phyloP scores from a whole-genome alignment of 92 coral and sea anemone genomes.

The Porites lobata region DNA sequence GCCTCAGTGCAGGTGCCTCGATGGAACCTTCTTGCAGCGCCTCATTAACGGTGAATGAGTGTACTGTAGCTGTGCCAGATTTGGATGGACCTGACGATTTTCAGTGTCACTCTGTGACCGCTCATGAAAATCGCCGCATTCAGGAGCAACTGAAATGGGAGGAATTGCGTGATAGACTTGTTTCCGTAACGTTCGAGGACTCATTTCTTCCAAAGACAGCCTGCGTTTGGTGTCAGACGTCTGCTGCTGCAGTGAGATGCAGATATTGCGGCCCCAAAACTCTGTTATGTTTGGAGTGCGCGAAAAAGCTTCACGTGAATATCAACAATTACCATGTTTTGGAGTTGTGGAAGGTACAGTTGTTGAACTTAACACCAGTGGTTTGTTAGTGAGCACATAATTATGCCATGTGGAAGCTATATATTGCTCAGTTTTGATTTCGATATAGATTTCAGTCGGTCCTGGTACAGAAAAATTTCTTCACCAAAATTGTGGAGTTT shows the following conservation, averaged over 20 bases:
- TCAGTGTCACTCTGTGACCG: neutral
- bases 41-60: too few relatives aligned
- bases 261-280: neutral
- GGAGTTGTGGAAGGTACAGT: constrained; percentile 11
- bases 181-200: neutral
- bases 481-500: too few relatives aligned
- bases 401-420: too few relatives aligned
- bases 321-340: neutral
- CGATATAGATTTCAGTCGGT: too few relatives aligned
- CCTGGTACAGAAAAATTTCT: too few relatives aligned
- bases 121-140: constrained; percentile 5
- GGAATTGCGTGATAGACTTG: neutral
- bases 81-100: neutral
- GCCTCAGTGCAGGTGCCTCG: neutral
- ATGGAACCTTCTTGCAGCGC: too few relatives aligned
- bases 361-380: too few relatives aligned
- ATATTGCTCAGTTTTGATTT: too few relatives aligned
- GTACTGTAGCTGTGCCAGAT: too few relatives aligned
- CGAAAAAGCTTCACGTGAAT: neutral
- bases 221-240: neutral
- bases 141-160: neutral
- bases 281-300: neutral
- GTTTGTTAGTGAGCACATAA: too few relatives aligned
- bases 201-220: neutral
- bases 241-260: neutral